A percentile compares a stretch with the other conserved stretches of the same genome.
These are phyloP conservation scores for Chloroclysta siterata DNA, from an alignment of 2,888 invertebrate species.

Conservation along the genomic window DNA sequence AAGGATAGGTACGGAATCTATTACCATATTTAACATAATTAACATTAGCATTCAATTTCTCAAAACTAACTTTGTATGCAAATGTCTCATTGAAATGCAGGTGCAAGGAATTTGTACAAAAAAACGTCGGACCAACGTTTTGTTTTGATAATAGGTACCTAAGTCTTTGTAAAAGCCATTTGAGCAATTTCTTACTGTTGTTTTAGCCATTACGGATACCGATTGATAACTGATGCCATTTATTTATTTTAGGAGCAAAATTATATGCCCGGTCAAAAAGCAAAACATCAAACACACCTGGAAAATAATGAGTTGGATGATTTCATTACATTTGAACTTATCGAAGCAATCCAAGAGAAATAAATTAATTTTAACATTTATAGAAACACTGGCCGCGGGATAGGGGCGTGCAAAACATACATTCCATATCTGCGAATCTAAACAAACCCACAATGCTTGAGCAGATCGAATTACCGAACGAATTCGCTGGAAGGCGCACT, in stretches of 20 bases:
- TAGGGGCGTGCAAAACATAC: constrained; percentile 52
- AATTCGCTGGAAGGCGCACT: constrained; percentile 69
- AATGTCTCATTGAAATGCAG: constrained; percentile 70
- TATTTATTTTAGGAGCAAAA: neutral
- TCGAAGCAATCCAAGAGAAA: constrained; percentile 4
- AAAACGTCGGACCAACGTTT: neutral
- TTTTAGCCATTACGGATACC: neutral
- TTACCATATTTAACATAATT: constrained; percentile 80
- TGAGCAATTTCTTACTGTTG: neutral
- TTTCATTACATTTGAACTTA: constrained; percentile 8
- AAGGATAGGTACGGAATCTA: constrained; percentile 74
- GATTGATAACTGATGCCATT: neutral
- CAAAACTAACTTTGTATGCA: constrained; percentile 76
- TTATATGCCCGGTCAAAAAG: neutral
- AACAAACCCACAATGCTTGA: constrained; percentile 69
- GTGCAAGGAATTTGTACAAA: constrained; percentile 44
- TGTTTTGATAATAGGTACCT: constrained; percentile 9
- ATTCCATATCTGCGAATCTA: constrained; percentile 54
- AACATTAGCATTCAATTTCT: constrained; percentile 63
- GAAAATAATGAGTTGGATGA: neutral
- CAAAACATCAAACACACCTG: neutral
- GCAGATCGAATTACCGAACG: constrained; percentile 61
- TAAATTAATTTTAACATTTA: constrained; percentile 18
- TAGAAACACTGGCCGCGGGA: constrained; percentile 32
- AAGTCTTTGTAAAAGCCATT: constrained; percentile 4